Evolutionary conservation across 2,888 invertebrate species (phyloP), one percentile per base, ranked within the genome.

Genomic region (Archips xylosteana): DNA sequence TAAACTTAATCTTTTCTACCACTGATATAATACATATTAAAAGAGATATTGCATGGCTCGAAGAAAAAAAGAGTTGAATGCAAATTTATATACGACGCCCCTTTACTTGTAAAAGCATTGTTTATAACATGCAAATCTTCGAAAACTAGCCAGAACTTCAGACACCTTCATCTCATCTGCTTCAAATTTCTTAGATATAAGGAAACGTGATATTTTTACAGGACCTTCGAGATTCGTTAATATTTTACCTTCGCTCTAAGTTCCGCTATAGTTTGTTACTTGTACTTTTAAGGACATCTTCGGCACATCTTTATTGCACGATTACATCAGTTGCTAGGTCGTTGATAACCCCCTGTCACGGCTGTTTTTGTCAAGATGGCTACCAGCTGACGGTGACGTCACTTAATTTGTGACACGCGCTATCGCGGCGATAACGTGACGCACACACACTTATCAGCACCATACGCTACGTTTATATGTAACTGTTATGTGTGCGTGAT

Each of bases 301-400:
- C 9, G 54, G 54, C 6, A 6, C 15, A 54, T 15, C 32, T 32
- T 32, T 57, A 32, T 32, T 32, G 2, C 12, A n/a, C 3, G 2
- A 32, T 57, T 32, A 67, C 54, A 66, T 69, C 59, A 68, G 69
- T 60, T 65, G 63, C 67, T 36, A 67, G 54, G 57, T 62, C 12
- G 32, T 42, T 12, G 73, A 74, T 63, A 73, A 73, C 65, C 60
- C 71, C 61, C 32, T 54, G 67, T 64, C 66, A 63, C 63, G 73
- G 36, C 62, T 69, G 34, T 72, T 75, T 62, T 75, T 70, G 68
- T 51, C 66, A 72, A 72, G 49, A 73, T 71, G 70, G 70, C 75
- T 70, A 73, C 62, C 84, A 85, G 85, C 84, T 85, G 84, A 82
- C 78, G 79, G 75, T 84, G 85, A 85, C 85, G 85, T 85, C 80